A percentile compares a stretch with the other conserved stretches of the same genome.
Evolutionary conservation across 1,140 invertebrate species (phyloP).

Genomic region (Drosophila nasuta): DNA sequence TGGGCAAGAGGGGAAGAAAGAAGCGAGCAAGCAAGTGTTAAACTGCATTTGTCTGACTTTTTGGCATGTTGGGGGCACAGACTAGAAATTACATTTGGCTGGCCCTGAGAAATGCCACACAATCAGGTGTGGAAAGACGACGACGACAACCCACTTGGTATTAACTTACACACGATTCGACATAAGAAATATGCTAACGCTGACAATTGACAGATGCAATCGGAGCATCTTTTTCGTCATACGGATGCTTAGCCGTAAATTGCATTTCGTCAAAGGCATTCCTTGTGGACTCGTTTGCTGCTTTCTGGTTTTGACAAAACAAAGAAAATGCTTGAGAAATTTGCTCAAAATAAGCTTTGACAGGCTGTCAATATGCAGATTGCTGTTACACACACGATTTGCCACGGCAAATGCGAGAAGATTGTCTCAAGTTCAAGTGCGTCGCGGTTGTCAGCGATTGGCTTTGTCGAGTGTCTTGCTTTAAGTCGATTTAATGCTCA

Average conservation of each 20-base stretch:
- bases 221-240: conserved; percentile 45
- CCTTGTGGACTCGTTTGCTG: conserved; percentile 56
- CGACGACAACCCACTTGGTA: conserved; percentile 30
- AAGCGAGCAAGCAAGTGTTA: conserved; percentile 70
- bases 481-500: conserved; percentile 68
- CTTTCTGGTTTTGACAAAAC: conserved; percentile 53
- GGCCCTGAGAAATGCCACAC: conserved; percentile 51
- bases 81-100: conserved; percentile 72
- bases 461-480: conserved; percentile 57
- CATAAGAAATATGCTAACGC: conserved; percentile 58
- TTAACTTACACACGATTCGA: conserved; percentile 69
- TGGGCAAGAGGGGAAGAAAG: neutral
- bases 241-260: conserved; percentile 48
- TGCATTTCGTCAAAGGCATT: conserved; percentile 81
- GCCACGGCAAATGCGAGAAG: conserved; percentile 24
- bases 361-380: conserved; percentile 79
- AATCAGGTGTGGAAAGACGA: conserved; percentile 68
- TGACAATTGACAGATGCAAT: conserved; percentile 79
- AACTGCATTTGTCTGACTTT: conserved; percentile 75
- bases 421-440: conserved; percentile 73
- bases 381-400: conserved; percentile 76
- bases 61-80: conserved; percentile 44
- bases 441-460: conserved; percentile 56
- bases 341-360: conserved; percentile 67
- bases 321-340: conserved; percentile 60